Evolutionary conservation across 2,797 vertebrate species (phyloP).

Genomic region (Numenius phaeopus): DNA sequence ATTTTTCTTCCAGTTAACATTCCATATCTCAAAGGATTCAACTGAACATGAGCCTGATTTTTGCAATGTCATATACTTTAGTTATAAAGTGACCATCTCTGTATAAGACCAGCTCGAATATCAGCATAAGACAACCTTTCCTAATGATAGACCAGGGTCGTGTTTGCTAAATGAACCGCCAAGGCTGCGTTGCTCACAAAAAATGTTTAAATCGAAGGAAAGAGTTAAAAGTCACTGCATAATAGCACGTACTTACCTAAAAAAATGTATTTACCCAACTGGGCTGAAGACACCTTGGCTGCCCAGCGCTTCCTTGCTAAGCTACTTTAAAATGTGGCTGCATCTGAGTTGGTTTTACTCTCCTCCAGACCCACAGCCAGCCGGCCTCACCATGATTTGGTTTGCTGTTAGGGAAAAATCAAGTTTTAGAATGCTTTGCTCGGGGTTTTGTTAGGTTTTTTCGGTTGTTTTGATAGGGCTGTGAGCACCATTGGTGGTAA

Average conservation of each 20-base stretch:
- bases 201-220: not conserved
- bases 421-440: not conserved
- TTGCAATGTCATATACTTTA: not conserved
- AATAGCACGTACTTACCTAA: not conserved
- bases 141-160: fast-evolving
- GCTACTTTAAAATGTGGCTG: not conserved
- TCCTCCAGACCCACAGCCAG: not conserved
- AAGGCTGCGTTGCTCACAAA: not conserved
- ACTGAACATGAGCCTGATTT: not conserved
- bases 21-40: not conserved
- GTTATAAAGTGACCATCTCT: not conserved
- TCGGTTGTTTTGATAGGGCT: not conserved
- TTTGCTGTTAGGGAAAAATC: not conserved
- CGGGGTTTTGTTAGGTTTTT: not conserved
- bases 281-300: not conserved
- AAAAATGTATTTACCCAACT: not conserved
- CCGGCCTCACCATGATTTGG: not conserved
- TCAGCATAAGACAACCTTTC: not conserved
- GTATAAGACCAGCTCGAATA: not conserved
- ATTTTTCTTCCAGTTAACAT: not conserved
- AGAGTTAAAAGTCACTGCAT: not conserved
- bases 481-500: not conserved
- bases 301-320: not conserved
- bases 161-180: not conserved
- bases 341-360: not conserved